Evolutionary conservation across 2,797 vertebrate genomes (phyloP).

Genomic region (Halcyon chelicuti): DNA sequence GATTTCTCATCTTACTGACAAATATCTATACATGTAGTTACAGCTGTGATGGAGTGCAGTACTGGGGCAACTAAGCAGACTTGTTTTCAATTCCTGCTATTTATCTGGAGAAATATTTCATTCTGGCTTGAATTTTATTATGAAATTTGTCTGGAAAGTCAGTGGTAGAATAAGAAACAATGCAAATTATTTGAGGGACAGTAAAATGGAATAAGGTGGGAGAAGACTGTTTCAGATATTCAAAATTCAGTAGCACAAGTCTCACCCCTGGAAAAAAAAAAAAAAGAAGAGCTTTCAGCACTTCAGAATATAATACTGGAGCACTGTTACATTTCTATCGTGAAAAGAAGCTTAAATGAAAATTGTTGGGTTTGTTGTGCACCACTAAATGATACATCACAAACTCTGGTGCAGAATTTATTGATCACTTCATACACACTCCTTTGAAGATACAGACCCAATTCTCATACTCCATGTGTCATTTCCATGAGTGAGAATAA

Average conservation of each 20-base stretch:
- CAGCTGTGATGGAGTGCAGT: background rate
- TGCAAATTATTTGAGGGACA: background rate
- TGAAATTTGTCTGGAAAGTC: background rate
- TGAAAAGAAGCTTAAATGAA: background rate
- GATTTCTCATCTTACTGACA: background rate
- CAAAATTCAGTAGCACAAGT: background rate
- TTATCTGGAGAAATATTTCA: background rate
- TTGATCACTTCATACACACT: background rate
- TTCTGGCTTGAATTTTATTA: background rate
- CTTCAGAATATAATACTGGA: background rate
- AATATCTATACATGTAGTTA: background rate
- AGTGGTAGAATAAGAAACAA: background rate
- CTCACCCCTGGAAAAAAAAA: background rate
- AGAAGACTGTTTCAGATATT: background rate
- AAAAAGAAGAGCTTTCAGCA: background rate
- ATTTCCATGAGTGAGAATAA: background rate
- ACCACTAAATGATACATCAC: background rate
- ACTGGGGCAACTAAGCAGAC: background rate
- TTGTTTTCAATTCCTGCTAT: background rate
- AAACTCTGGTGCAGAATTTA: background rate
- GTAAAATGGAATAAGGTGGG: background rate
- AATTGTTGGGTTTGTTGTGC: background rate
- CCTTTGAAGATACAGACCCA: background rate
- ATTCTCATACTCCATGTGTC: background rate
- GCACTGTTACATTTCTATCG: background rate